A percentile compares a stretch with the other conserved stretches of the same genome.
Evolutionary conservation across 35 echinoderm and acorn worm species (phyloP).

Genomic region (Diadema setosum): DNA sequence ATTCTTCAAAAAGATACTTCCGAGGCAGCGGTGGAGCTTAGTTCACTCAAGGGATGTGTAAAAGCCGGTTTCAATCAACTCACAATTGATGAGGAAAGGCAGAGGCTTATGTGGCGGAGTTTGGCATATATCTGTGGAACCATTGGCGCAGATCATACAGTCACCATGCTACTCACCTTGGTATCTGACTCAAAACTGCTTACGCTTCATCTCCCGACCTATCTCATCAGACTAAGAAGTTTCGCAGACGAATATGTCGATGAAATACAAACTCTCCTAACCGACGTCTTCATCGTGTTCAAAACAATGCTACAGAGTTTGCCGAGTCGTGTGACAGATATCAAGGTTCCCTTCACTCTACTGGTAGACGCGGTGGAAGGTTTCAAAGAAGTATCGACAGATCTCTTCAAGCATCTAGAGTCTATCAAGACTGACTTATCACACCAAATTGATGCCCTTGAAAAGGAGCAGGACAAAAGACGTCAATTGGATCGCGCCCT

Average conservation of each 20-base stretch:
- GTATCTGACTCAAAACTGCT: background rate
- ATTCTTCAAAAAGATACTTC: background rate
- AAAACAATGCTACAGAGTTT: constrained; percentile 1
- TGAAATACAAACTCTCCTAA: background rate
- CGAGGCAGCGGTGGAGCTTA: background rate
- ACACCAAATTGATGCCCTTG: background rate
- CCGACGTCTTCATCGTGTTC: background rate
- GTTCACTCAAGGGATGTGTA: background rate
- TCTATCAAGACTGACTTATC: background rate
- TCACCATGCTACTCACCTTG: background rate
- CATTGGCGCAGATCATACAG: background rate
- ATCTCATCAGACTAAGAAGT: background rate
- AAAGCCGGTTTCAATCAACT: background rate
- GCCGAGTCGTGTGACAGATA: background rate
- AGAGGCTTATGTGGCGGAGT: background rate
- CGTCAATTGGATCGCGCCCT: background rate
- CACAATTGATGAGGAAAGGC: background rate
- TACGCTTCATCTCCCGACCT: background rate
- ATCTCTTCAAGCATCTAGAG: background rate
- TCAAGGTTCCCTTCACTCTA: constrained; percentile 12
- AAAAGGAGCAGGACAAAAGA: background rate
- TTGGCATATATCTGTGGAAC: background rate
- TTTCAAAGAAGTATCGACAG: background rate
- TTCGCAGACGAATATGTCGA: background rate
- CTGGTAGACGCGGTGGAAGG: background rate